Evolutionary conservation across 2,113 vertebrate species (phyloP).

Genomic region (Hemibagrus wyckioides): DNA sequence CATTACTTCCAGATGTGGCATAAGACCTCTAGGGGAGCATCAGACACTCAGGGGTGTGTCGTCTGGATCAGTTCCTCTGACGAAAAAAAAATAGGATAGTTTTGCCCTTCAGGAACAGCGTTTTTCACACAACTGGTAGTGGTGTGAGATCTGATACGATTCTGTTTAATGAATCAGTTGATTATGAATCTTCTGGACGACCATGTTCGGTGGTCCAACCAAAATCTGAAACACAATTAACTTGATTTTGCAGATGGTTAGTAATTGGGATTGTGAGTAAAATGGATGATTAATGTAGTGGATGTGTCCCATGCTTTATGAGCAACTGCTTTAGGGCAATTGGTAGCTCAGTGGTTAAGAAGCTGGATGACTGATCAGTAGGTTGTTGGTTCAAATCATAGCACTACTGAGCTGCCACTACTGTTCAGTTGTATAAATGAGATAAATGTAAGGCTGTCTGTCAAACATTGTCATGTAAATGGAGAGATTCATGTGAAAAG

Average conservation of each 20-base stretch:
- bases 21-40: slow-evolving; percentile 26
- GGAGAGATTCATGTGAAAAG: neutral
- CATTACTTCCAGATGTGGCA: slow-evolving; percentile 76
- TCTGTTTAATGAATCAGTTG: neutral
- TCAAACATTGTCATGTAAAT: too few species aligned
- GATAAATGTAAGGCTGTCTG: too few species aligned
- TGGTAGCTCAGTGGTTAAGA: neutral
- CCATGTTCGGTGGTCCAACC: neutral
- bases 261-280: neutral
- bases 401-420: too few species aligned
- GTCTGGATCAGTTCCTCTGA: slow-evolving; percentile 47
- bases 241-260: neutral
- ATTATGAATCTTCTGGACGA: neutral
- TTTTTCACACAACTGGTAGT: neutral
- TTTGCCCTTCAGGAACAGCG: neutral
- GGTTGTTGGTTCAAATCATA: too few species aligned
- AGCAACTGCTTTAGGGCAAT: neutral
- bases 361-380: too few species aligned
- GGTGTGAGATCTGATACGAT: neutral
- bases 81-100: neutral
- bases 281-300: neutral
- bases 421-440: too few species aligned
- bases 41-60: slow-evolving; percentile 31
- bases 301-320: neutral
- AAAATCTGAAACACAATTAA: neutral